Base-by-base conservation (phyloP, 2,888 invertebrate species). In the Heteropelma amictum region DNA sequence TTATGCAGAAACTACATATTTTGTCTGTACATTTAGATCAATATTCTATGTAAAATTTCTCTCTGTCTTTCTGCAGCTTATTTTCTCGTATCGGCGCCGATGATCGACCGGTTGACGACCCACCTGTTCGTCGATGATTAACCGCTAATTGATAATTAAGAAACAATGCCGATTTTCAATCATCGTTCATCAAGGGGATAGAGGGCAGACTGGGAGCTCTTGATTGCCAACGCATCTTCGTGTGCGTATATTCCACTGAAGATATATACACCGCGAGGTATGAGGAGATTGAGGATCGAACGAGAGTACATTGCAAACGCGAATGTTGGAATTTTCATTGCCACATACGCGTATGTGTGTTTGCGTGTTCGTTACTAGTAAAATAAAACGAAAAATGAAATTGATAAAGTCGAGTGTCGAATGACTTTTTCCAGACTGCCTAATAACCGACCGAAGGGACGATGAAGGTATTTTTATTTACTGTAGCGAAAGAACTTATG, bases 91-190 rank as follows among this genome's bases (percentile, higher is more conserved):
- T 78, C 80, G 68, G 70, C 70, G 72, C 67, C 68, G 69, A 70
- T 76, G 65, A 72, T 76, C 76, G 69, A 65, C 70, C 76, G 72
- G 70, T 72, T 72, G 77, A 77, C 69, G 72, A 72, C 61, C 74
- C 72, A 78, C 72, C 76, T 73, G 76, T 65, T 69, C 60, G 69
- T 6, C 38, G 70, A 76, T 76, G 72, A 76, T 72, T 72, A 76
- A 76, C 68, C 73, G 75, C 75, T 76, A 76, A 76, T 76, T 76
- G 75, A 63, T 76, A 76, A 76, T 76, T 76, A 76, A 76, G 75
- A 76, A 76, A 76, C 75, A 76, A 76, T 76, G 75, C 75, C 71
- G 71, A 76, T 76, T 76, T 76, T 76, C 75, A 76, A 76, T 76
- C 71, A 71, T 76, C 75, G 75, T 76, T 58, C 75, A 76, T 76